Percentiles rank a stretch among this genome's conserved stretches.
Conservation (phyloP, 92 coral and sea anemone species). For the Palythoa grandis region DNA sequence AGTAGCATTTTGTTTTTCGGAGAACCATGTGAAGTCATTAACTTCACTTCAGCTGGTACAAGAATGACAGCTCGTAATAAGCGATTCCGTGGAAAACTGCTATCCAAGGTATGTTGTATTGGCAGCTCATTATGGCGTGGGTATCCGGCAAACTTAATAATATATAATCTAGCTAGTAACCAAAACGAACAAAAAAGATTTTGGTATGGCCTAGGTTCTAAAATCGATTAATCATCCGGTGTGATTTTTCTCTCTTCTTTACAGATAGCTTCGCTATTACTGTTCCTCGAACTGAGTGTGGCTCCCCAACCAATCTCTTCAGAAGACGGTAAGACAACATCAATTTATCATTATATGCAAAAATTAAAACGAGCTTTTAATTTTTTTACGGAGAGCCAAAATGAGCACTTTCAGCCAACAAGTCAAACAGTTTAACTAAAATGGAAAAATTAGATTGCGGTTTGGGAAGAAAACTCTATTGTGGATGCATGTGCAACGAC, state of each 20-base stretch:
- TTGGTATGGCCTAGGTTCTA: neutral
- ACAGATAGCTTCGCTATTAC: conserved; percentile 44
- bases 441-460: neutral
- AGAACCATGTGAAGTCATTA: conserved; percentile 11
- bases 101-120: conserved; percentile 11
- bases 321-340: conserved; percentile 21
- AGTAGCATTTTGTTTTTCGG: conserved; percentile 1
- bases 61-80: neutral
- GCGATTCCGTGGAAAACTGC: neutral
- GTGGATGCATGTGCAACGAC: conserved; percentile 2
- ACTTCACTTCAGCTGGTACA: neutral
- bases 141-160: neutral
- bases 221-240: neutral
- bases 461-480: conserved; percentile 1
- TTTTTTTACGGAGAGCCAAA: neutral
- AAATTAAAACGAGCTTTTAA: neutral
- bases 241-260: neutral
- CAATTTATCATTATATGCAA: neutral
- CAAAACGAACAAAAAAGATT: neutral
- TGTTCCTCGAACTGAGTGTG: conserved; percentile 25
- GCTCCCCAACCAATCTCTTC: conserved; percentile 37
- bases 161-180: neutral
- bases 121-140: neutral
- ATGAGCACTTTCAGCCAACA: neutral
- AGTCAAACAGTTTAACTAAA: neutral